phyloP scores from a whole-genome alignment of 2,888 invertebrate genomes.

The Danaus chrysippus region DNA sequence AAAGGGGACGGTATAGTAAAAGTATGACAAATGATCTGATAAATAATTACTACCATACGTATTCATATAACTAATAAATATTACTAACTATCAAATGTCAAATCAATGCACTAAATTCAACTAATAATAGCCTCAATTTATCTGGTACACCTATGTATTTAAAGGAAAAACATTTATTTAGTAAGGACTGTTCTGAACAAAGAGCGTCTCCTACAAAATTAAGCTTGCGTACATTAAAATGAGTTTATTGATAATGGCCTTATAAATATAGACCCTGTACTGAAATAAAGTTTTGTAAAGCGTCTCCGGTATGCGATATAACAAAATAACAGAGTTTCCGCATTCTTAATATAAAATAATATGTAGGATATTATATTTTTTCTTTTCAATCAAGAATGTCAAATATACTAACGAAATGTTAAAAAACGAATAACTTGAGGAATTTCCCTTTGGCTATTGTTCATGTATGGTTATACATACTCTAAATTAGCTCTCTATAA shows the following conservation, averaged over 20 bases:
- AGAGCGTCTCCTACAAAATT: constrained; percentile 26
- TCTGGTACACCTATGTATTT: constrained; percentile 18
- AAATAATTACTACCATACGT: too few species aligned
- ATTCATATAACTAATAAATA: too few species aligned
- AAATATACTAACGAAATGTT: neutral
- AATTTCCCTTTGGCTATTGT: neutral
- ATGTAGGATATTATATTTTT: constrained; percentile 1
- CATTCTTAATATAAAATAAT: constrained; percentile 18
- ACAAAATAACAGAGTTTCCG: constrained; percentile 26
- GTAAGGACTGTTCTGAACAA: constrained; percentile 18
- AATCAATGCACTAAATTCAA: too few species aligned
- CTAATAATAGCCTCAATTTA: constrained; percentile 3
- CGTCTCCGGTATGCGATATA: constrained; percentile 32
- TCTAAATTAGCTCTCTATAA: neutral
- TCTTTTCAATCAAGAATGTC: neutral
- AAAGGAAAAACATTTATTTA: constrained; percentile 13
- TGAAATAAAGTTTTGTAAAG: constrained; percentile 32
- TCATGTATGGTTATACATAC: neutral
- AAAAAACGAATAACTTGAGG: neutral
- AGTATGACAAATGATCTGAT: too few species aligned
- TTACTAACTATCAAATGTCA: too few species aligned
- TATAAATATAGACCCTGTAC: constrained; percentile 31
- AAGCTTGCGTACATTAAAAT: constrained; percentile 30
- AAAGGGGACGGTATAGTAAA: too few species aligned
- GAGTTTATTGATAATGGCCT: constrained; percentile 33